phyloP scores from a whole-genome alignment of 2,113 vertebrate species.

The Colistium nudipinnis region DNA sequence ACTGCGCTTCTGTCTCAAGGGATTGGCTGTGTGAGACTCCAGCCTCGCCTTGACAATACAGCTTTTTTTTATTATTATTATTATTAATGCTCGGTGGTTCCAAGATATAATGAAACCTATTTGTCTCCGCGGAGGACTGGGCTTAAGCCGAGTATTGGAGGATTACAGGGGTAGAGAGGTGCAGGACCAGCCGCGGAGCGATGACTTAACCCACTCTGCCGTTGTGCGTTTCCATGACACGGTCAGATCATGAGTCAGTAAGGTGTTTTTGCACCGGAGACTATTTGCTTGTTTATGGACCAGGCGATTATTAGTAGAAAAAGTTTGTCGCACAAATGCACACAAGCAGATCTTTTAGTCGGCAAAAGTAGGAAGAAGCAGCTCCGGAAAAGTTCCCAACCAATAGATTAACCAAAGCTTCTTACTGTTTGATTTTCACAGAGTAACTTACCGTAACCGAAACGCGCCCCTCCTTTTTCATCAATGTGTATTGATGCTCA shows the following conservation, averaged over 20 bases:
- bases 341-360: not conserved
- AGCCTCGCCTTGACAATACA: constrained; percentile 1
- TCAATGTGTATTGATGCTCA: too few relatives aligned
- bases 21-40: not conserved
- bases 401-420: too few relatives aligned
- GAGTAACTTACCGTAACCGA: too few relatives aligned
- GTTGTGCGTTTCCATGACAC: constrained; percentile 36
- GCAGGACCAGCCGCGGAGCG: constrained; percentile 4
- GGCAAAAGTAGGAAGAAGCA: not conserved
- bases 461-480: too few relatives aligned
- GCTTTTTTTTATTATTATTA: too few relatives aligned
- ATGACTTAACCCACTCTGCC: constrained; percentile 1
- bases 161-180: not conserved
- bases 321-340: not conserved
- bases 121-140: constrained; percentile 8
- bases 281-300: constrained; percentile 23
- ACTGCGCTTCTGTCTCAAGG: not conserved
- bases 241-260: constrained; percentile 27
- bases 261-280: constrained; percentile 44
- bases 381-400: not conserved
- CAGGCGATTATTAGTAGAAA: too few relatives aligned
- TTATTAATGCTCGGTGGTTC: not conserved
- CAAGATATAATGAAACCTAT: constrained; percentile 28
- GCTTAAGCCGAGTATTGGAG: constrained; percentile 1
- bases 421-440: too few relatives aligned